Evolutionary conservation across 2,888 invertebrate species (phyloP).

Genomic region (Hemithea aestivaria): DNA sequence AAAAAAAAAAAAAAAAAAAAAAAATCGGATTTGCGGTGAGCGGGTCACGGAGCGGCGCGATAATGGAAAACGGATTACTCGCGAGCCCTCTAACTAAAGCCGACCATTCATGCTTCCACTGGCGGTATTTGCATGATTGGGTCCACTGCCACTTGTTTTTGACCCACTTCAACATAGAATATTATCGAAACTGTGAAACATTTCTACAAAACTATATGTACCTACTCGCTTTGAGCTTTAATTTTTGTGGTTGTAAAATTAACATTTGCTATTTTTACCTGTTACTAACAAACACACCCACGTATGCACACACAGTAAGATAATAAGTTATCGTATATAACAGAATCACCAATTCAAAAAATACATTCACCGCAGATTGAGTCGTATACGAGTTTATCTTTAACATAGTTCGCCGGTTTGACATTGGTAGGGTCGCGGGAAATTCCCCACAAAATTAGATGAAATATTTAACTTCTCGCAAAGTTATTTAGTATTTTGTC

Average conservation of each 20-base stretch:
- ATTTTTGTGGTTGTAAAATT: too few relatives aligned
- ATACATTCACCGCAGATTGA: too few relatives aligned
- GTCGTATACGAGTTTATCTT: background rate
- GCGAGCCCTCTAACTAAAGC: constrained; percentile 43
- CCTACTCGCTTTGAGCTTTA: too few relatives aligned
- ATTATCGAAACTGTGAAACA: too few relatives aligned
- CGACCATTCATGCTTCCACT: constrained; percentile 17
- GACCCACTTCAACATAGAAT: too few relatives aligned
- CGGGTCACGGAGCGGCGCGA: constrained; percentile 39
- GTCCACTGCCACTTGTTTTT: constrained; percentile 4
- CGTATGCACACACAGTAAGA: too few relatives aligned
- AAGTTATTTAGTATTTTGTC: constrained; percentile 1
- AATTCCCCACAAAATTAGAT: constrained; percentile 3
- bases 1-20: too few relatives aligned
- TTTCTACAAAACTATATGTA: too few relatives aligned
- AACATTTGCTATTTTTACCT: too few relatives aligned
- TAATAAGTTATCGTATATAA: too few relatives aligned
- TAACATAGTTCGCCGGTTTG: constrained; percentile 5
- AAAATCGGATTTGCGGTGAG: constrained; percentile 40
- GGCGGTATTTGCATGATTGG: constrained; percentile 14
- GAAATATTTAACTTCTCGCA: constrained; percentile 1
- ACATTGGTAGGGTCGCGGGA: background rate
- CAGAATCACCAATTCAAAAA: too few relatives aligned
- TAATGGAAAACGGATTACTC: constrained; percentile 60
- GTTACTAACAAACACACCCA: too few relatives aligned